Evolutionary conservation across 2,888 invertebrate species (phyloP), one percentile per base, ranked within the genome.

Genomic region (Stenurella melanura): DNA sequence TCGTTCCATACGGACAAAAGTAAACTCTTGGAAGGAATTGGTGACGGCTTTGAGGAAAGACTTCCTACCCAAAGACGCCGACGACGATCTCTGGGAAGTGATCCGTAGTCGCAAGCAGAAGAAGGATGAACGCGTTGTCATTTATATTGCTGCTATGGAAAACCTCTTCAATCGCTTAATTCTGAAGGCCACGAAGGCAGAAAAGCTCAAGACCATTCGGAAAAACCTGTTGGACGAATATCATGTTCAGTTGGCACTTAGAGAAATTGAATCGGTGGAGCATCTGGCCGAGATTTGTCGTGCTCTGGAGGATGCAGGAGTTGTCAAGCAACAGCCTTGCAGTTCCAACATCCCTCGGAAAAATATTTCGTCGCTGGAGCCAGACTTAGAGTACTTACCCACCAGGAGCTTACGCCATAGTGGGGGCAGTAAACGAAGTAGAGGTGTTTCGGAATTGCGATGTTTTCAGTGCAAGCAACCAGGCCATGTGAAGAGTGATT

Each of bases 81-180:
- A 72, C 38, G 72, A 68, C 3, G 42, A 63, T 63, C 19, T 66
- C 1, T 75, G 72, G 71, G 67, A 75, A 56, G 19, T 54, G 12
- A 67, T 75, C 61, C 58, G 68, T 38, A n/a, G 57, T 61, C 42
- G 72, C 11, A 72, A 68, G 30, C 75, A 75, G 15, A 72, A 54
- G 54, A 11, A 38, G 21, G 61, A 50, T 63, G 68, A 68, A 42
- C 6, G 17, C 10, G 72, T 72, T 18, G 63, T 57, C 57, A 76
- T 76, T 63, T 76, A 34, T 63, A 72, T 72, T 61, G 61, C 71
- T 18, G 67, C 66, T 17, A 34, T 75, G 18, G 71, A 66, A 54
- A 67, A 66, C 18, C 30, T 72, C 6, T 76, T 70, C 34, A 38
- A 19, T 56, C 60, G 72, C 38, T 18, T 73, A 19, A 63, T 15